These are phyloP conservation scores for Ischnura elegans DNA, from an alignment of 2,888 invertebrate species.

Conservation along the genomic window DNA sequence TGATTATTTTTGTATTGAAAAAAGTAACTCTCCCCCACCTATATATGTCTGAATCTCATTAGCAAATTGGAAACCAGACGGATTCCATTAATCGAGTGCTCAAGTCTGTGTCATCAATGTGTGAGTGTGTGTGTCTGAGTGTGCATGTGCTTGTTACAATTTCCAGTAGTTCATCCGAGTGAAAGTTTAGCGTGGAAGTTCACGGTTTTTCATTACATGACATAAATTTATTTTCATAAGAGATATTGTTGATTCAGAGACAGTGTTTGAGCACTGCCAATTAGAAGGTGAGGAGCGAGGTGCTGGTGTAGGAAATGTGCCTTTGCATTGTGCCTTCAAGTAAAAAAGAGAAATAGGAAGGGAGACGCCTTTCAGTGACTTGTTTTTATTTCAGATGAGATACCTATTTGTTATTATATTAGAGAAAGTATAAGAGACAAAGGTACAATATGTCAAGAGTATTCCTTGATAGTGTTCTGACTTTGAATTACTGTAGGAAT, in stretches of 20 bases:
- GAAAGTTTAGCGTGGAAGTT: conserved; percentile 40
- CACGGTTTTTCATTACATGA: conserved; percentile 56
- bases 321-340: conserved; percentile 57
- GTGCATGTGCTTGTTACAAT: conserved; percentile 47
- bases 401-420: conserved; percentile 57
- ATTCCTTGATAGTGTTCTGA: conserved; percentile 59
- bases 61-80: background rate
- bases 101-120: conserved; percentile 64
- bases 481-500: conserved; percentile 55
- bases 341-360: background rate
- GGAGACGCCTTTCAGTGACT: conserved; percentile 7
- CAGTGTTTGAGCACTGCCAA: conserved; percentile 49
- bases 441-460: conserved; percentile 56
- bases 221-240: conserved; percentile 62
- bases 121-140: conserved; percentile 47
- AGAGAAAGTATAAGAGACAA: conserved; percentile 50
- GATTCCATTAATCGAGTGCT: conserved; percentile 63
- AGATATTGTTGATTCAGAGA: conserved; percentile 55
- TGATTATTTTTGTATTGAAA: conserved; percentile 53
- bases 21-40: conserved; percentile 59
- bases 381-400: conserved; percentile 40
- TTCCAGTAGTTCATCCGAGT: conserved; percentile 39
- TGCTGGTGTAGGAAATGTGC: conserved; percentile 58
- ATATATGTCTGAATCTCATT: conserved; percentile 57
- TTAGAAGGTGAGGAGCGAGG: background rate